Base-by-base conservation (phyloP, 2,113 vertebrate species). In the Leiothrix lutea region DNA sequence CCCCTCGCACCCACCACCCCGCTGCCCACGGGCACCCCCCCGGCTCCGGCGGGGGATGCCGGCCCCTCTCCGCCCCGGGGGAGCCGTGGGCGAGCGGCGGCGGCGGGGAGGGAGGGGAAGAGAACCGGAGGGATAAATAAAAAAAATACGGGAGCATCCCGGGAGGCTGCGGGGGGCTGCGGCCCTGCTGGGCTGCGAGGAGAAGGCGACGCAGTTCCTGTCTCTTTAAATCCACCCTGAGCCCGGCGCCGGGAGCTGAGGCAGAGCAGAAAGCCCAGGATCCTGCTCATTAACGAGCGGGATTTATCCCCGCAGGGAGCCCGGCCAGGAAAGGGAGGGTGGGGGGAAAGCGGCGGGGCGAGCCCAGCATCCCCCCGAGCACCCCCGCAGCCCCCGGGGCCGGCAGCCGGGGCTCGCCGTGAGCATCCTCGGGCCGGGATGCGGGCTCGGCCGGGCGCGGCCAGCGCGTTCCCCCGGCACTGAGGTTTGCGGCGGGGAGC, bases 221-320 rank as follows among this genome's bases (percentile, higher is more conserved):
- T 97, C 95, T 92, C 98, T 98, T 98, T 98, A 98, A 98, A 98
- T 97, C 94, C 84, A 91, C 85, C 96, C 86, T 38, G 92, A 85
- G 80, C 90, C 80, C 65, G 95, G 90, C 80, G 87, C 93, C n/a
- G 90, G 69, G 48, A 80, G 91, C 45, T 7, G 91, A 91, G 88
- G 88, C 94, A 93, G 90, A 94, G 58, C 88, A 29, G 94, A 70
- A 54, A 88, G 95, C 94, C 82, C 89, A 31, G 92, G 92, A 95
- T 96, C 96, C 86, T 75, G 96, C 96, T 94, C 92, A 54, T 89
- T 95, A 89, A 85, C 96, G 67, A 97, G 98, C 95, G 88, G 95
- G 98, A 98, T 97, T 98, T 96, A 96, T 96, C 91, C 94, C 88
- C 92, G 97, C 77, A 48, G 94, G 89, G 80, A 51, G 45, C n/a